Conservation (phyloP, 2,888 invertebrate species). For the Protonemura montana region DNA sequence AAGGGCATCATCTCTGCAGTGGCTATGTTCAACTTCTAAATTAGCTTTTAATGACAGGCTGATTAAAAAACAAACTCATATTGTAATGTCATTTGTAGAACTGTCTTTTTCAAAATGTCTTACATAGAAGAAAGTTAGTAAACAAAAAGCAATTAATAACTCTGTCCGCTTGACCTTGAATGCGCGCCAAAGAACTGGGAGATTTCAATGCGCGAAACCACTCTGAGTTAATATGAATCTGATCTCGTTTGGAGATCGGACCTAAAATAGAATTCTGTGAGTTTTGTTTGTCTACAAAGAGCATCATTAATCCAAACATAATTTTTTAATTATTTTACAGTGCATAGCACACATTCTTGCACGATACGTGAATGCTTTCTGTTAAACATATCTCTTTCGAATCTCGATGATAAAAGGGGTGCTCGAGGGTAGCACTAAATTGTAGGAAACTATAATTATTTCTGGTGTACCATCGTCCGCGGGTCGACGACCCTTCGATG, state of each 20-base stretch:
- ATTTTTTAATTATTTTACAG: conserved; percentile 36
- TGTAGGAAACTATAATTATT: conserved; percentile 35
- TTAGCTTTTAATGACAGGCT: background rate
- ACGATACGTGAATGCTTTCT: conserved; percentile 28
- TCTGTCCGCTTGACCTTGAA: background rate
- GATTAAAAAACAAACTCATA: background rate
- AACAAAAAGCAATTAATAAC: background rate
- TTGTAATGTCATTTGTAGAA: background rate
- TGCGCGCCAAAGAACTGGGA: background rate
- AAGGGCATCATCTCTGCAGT: background rate
- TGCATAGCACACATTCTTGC: conserved; percentile 27
- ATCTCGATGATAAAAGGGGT: background rate
- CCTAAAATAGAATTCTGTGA: background rate
- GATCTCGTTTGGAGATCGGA: conserved; percentile 13
- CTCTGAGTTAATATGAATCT: background rate
- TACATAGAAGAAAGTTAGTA: background rate
- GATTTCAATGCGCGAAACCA: background rate
- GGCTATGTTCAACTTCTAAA: background rate
- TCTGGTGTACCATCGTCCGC: conserved; percentile 13
- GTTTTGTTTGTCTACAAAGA: conserved; percentile 12
- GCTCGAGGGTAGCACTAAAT: conserved; percentile 32
- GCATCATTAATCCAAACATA: conserved; percentile 21
- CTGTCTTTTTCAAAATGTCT: background rate
- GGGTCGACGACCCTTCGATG: conserved; percentile 7
- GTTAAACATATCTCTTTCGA: background rate